Evolutionary conservation across 2,113 vertebrate species (phyloP), one percentile per base, ranked within the genome.

Genomic region (Lagenorhynchus albirostris): DNA sequence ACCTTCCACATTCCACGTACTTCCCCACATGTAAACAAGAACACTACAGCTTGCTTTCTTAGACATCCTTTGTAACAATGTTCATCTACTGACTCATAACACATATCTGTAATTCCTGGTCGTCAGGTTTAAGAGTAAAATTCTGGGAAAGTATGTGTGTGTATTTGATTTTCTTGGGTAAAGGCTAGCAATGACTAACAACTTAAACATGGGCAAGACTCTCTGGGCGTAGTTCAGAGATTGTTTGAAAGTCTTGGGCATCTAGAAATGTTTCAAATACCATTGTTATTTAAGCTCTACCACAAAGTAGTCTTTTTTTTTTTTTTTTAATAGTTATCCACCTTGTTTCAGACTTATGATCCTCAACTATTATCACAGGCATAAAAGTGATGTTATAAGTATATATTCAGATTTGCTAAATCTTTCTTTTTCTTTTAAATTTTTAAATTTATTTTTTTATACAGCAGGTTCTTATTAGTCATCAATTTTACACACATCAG

Each of bases 11-110:
- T 38, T 38, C 70, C 41, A 77, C 47, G 11, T 5, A 36, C 77
- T 91, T 89, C 88, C 21, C 23, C 60, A 88, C 33, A 53, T 96
- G 87, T 68, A n/a, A 81, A 89, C 47, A 73, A 36, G 84, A 93
- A 81, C 18, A 67, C 50, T 74, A 9, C 26, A 20, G 29, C 33
- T 81, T 23, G 68, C 58, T 83, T 93, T 67, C 68, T 82, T 47
- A 68, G 74, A 85, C 33, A 74, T 21, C n/a, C 10, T 14, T 67
- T 67, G 44, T 18, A 71, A 67, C 3, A 23, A 50, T 53, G 20
- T 29, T 63, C 47, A 83, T 41, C 53, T 92, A 50, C 13, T n/a
- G 31, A 86, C 6, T 85, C 11, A 62, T n/a, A 53, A 31, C 13
- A 20, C 18, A 1, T 23, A 58, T 10, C 58, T 95, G 1, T 50